Evolutionary conservation across 2,888 invertebrate genomes (phyloP).

Genomic region (Oxyscelio sp.): DNA sequence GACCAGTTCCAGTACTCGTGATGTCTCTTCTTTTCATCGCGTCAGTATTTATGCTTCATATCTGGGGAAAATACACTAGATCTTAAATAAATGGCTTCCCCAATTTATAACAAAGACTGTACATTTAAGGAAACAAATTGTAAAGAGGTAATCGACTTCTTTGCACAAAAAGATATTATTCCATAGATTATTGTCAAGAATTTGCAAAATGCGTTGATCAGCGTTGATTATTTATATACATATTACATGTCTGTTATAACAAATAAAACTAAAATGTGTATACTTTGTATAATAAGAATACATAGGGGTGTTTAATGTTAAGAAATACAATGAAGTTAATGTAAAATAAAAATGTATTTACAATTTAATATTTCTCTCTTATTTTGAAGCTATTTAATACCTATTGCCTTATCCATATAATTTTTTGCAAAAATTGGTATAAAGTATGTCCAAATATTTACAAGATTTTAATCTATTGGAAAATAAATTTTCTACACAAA

Average conservation of each 20-base stretch:
- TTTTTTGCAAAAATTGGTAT: too few relatives aligned
- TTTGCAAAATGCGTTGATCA: conserved; percentile 11
- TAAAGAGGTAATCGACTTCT: not conserved
- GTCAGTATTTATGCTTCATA: conserved; percentile 99
- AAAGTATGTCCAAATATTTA: too few relatives aligned
- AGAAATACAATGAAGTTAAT: too few relatives aligned
- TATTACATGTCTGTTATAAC: conserved; percentile 38
- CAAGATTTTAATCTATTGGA: too few relatives aligned
- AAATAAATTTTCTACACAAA: too few relatives aligned
- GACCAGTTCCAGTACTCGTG: conserved; percentile 99
- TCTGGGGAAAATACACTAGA: conserved; percentile 99
- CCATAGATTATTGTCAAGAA: conserved; percentile 42
- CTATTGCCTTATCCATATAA: too few relatives aligned
- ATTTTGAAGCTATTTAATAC: too few relatives aligned
- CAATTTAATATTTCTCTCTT: too few relatives aligned
- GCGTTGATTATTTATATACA: conserved; percentile 58
- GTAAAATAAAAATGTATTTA: too few relatives aligned
- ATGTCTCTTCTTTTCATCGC: conserved; percentile 99
- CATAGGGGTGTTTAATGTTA: too few relatives aligned
- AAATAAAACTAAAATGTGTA: conserved; percentile 39
- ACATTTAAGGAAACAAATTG: conserved; percentile 49
- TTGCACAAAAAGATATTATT: conserved; percentile 6
- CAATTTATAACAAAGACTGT: conserved; percentile 47
- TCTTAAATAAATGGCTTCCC: conserved; percentile 90
- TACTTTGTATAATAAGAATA: conserved; percentile 41